A percentile compares a stretch with the other conserved stretches of the same genome.
phyloP scores from a whole-genome alignment of 2,113 vertebrate genomes.

The Dicerorhinus sumatrensis region DNA sequence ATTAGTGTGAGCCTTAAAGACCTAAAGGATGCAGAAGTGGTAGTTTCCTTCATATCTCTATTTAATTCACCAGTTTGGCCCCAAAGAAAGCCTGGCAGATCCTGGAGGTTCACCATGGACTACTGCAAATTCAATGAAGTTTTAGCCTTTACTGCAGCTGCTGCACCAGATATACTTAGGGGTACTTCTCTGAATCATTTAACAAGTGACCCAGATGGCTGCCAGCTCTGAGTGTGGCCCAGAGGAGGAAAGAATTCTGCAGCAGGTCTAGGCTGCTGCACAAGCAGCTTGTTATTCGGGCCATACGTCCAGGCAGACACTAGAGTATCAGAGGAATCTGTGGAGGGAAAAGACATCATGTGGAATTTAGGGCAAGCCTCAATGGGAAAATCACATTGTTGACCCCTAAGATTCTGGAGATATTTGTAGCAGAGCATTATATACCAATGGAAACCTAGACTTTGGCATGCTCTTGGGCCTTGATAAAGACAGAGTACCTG shows the following conservation, averaged over 20 bases:
- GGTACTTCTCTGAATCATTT: not conserved
- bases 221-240: too few relatives aligned
- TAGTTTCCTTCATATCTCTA: not conserved
- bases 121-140: not conserved
- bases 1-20: not conserved
- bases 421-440: not conserved
- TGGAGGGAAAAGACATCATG: not conserved
- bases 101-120: not conserved
- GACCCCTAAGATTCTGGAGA: not conserved
- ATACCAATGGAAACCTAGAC: not conserved
- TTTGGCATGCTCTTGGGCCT: not conserved
- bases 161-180: not conserved
- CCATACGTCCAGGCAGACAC: not conserved
- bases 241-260: not conserved
- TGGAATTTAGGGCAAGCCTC: not conserved
- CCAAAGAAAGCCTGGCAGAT: not conserved
- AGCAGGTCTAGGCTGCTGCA: not conserved
- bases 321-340: not conserved
- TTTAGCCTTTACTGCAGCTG: not conserved
- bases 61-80: not conserved
- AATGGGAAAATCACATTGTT: not conserved
- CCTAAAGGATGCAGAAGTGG: not conserved
- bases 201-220: not conserved
- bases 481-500: not conserved
- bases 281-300: not conserved